phyloP scores from a whole-genome alignment of 2,888 invertebrate genomes.

The Bombylius discolor region DNA sequence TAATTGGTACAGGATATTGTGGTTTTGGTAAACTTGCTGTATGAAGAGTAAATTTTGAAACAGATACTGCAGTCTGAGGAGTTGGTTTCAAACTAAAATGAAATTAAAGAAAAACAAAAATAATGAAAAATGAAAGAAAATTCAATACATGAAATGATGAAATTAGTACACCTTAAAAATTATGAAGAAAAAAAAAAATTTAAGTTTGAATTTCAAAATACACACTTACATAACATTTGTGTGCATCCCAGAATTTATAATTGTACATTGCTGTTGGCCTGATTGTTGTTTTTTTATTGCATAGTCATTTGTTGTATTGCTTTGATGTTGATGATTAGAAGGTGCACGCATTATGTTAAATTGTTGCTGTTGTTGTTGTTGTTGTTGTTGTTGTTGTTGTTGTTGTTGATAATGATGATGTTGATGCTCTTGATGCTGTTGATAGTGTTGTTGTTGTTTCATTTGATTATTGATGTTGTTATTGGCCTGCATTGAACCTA shows the following conservation, averaged over 20 bases:
- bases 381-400: too few species aligned
- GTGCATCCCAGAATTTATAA: slow-evolving; percentile 32
- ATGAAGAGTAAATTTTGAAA: slow-evolving; percentile 49
- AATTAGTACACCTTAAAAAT: background rate
- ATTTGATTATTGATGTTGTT: slow-evolving; percentile 27
- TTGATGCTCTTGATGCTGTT: slow-evolving; percentile 7
- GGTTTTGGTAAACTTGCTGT: slow-evolving; percentile 63
- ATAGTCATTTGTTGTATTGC: too few species aligned
- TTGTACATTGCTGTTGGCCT: slow-evolving; percentile 21
- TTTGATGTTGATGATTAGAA: too few species aligned
- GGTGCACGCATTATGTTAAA: too few species aligned
- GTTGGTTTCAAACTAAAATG: slow-evolving; percentile 30
- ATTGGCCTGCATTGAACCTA: slow-evolving; percentile 20
- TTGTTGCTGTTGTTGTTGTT: too few species aligned
- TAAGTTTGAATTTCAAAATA: background rate
- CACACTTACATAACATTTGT: slow-evolving; percentile 35
- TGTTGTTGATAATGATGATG: background rate
- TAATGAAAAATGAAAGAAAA: background rate
- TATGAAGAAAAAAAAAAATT: background rate
- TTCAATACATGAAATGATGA: slow-evolving; percentile 6
- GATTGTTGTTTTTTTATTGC: too few species aligned
- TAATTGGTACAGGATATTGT: slow-evolving; percentile 47
- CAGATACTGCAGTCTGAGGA: slow-evolving; percentile 35
- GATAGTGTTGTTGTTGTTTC: slow-evolving; percentile 20
- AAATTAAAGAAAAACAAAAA: background rate